These are phyloP conservation scores for Telmatherina bonti DNA, from an alignment of 2,797 vertebrate genomes.

Conservation along the genomic window DNA sequence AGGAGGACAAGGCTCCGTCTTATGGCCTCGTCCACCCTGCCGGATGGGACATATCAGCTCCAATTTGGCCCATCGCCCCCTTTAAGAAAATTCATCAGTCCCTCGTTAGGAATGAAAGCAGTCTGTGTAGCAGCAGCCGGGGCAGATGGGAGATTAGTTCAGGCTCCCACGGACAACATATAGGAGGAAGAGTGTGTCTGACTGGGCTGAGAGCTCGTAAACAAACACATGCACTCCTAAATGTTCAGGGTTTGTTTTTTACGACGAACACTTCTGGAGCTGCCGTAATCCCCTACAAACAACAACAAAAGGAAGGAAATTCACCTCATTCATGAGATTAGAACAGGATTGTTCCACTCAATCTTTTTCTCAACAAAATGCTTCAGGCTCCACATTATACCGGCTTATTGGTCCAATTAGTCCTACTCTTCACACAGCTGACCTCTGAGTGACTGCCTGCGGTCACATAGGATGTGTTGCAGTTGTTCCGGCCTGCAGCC, in stretches of 20 bases:
- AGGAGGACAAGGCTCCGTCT: constrained; percentile 77
- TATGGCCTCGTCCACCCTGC: constrained; percentile 68
- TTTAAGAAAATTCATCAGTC: constrained; percentile 82
- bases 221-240: constrained; percentile 40
- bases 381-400: background rate
- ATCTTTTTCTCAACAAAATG: background rate
- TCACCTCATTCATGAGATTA: background rate
- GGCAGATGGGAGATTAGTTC: constrained; percentile 78
- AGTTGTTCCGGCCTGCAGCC: background rate
- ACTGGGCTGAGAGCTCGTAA: constrained; percentile 42
- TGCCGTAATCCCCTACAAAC: background rate
- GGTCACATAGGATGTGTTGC: constrained; percentile 12
- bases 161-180: constrained; percentile 69
- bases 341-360: background rate
- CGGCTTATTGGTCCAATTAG: background rate
- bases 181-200: constrained; percentile 51
- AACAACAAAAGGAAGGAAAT: background rate
- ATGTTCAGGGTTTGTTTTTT: background rate
- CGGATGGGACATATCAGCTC: constrained; percentile 83
- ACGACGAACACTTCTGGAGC: constrained; percentile 1
- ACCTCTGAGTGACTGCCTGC: constrained; percentile 21
- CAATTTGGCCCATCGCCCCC: constrained; percentile 80
- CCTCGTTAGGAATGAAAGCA: constrained; percentile 80
- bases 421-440: constrained; percentile 15
- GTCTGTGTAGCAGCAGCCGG: constrained; percentile 75